Base-by-base conservation (phyloP, 1,140 invertebrate species). In the Meteorus sp. region DNA sequence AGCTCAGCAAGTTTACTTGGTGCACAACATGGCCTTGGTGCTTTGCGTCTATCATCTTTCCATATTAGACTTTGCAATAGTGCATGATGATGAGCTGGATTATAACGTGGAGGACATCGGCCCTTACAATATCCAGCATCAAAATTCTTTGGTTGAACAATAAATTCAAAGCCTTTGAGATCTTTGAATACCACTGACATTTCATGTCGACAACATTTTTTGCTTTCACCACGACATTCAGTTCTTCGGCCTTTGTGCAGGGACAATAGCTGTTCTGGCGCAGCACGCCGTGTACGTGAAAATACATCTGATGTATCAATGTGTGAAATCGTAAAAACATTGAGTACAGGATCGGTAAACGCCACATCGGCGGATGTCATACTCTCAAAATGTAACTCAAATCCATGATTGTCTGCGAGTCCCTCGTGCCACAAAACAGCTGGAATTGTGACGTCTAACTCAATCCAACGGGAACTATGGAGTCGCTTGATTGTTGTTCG, bases 61-160 rank as follows among this genome's bases (percentile, higher is more conserved):
- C 86, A 86, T 45, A 90, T 82, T 1, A 89, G 74, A 52, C 86
- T 86, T 71, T 91, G 89, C 29, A 91, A 73, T 3, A 89, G 76
- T 1, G 89, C 88, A 72, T 91, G 89, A 63, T 88, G 87, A 52
- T 86, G 84, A 2, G 88, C 88, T 6, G 85, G 84, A 69, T 89
- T 88, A 67, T 85, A 88, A 0, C 85, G 78, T 0, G 84, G 83
- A 6, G 87, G 87, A 71, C 89, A 91, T 29, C 85, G 79, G 1
- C 89, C 89, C 47, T 85, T 84, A 68, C 89, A 91, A 60, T 84
- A 88, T 11, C 87, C 88, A 1, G 88, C 88, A 66, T 91, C 88
- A 66, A 90, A 90, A 17, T 76, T 80, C 65, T 85, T 85, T 8
- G 89, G 89, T 57, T 87, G 83, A 7, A 89, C 77, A 31, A 91